phyloP scores from a whole-genome alignment of 1,140 invertebrate species.

The Drosophila equinoxialis region DNA sequence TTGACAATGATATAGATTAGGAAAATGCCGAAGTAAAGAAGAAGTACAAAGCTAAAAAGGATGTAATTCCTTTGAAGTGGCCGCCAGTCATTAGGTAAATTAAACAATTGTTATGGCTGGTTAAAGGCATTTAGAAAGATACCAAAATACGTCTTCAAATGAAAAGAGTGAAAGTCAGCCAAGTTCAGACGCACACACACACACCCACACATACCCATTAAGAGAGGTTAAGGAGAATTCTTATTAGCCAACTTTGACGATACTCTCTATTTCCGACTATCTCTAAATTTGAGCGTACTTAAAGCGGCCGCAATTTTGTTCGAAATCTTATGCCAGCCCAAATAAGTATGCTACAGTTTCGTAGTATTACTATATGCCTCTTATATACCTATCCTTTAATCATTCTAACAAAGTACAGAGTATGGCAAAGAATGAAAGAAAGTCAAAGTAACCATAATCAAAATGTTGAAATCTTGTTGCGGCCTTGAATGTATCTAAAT shows the following conservation, averaged over 20 bases:
- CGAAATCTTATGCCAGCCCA: background rate
- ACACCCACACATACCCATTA: background rate
- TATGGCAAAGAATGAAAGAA: slow-evolving; percentile 1
- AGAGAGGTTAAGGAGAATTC: background rate
- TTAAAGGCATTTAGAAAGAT: slow-evolving; percentile 8
- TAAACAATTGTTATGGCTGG: slow-evolving; percentile 14
- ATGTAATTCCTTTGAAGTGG: slow-evolving; percentile 8
- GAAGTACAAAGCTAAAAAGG: too few species aligned
- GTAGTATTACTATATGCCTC: background rate
- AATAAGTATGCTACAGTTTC: background rate
- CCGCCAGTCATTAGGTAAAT: slow-evolving; percentile 5
- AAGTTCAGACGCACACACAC: background rate
- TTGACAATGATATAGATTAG: slow-evolving; percentile 15
- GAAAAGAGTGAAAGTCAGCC: background rate
- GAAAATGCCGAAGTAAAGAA: background rate
- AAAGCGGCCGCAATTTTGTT: too few species aligned
- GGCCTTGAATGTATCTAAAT: slow-evolving; percentile 36
- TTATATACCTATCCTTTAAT: background rate
- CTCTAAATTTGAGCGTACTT: background rate
- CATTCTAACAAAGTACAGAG: background rate
- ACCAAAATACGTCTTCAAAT: background rate
- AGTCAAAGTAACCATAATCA: slow-evolving; percentile 16
- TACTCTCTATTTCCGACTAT: background rate
- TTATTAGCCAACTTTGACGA: background rate
- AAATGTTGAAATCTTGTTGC: slow-evolving; percentile 18